These are phyloP conservation scores for Campylomormyrus tamandua DNA, from an alignment of 2,113 vertebrate species.

Conservation along the genomic window DNA sequence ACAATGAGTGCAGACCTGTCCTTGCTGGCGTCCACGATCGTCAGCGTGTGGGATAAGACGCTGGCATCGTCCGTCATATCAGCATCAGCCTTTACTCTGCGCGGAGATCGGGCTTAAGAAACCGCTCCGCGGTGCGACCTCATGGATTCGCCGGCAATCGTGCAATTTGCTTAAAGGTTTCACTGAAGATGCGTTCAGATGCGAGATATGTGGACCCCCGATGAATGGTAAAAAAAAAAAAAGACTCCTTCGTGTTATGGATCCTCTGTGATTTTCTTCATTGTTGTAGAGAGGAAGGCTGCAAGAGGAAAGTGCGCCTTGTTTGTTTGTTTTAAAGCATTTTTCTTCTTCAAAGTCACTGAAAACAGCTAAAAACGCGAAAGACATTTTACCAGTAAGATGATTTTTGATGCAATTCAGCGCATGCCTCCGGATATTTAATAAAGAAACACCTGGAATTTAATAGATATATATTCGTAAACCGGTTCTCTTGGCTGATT, in stretches of 20 bases:
- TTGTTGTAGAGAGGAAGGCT: constrained; percentile 13
- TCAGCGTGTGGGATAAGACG: background rate
- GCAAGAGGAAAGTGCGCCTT: constrained; percentile 12
- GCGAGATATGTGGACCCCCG: constrained; percentile 37
- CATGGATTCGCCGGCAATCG: background rate
- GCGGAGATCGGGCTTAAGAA: constrained; percentile 13
- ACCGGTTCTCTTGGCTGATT: background rate
- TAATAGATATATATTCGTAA: background rate
- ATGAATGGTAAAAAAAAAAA: constrained; percentile 16
- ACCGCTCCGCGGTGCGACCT: constrained; percentile 6
- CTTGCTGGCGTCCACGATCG: background rate
- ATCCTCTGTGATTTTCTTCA: constrained; percentile 45
- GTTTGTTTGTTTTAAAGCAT: constrained; percentile 13
- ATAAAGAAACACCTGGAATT: constrained; percentile 13
- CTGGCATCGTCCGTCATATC: constrained; percentile 21
- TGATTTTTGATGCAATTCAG: background rate
- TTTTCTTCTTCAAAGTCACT: background rate
- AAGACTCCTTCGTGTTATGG: constrained; percentile 34
- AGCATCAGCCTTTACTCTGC: constrained; percentile 29
- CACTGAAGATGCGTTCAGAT: constrained; percentile 15
- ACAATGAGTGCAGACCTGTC: background rate
- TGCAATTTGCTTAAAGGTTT: background rate
- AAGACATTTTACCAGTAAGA: background rate
- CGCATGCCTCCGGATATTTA: background rate
- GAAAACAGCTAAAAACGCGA: background rate